Base-by-base conservation (phyloP, 2,888 invertebrate species). In the Eupithecia centaureata region DNA sequence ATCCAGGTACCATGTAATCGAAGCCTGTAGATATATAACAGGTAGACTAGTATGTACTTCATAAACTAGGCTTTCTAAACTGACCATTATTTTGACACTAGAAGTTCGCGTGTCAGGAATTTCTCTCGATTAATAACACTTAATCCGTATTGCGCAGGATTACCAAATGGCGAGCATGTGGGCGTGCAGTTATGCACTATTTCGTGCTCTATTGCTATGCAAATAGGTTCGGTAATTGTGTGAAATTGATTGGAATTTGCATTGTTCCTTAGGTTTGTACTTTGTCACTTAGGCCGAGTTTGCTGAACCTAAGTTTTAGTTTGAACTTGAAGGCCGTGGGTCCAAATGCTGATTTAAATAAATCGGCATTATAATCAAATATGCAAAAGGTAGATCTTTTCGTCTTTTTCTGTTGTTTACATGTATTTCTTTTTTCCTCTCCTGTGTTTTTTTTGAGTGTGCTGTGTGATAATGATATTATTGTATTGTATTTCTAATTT, bases 181-280 rank as follows among this genome's bases (percentile, higher is more conserved):
- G 69, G 69, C 60, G 67, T 54, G 61, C 64, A 28, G 70, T 70
- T 67, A 70, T 70, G 67, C 70, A 65, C 67, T 60, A 65, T 38
- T 67, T 70, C 54, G 33, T 63, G 35, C 27, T 57, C 54, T 33
- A 35, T 47, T 68, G 59, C 51, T 62, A 67, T 67, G 67, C 35
- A 65, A 65, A 70, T 68, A n/a, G 22, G 47, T 47, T 12, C 5
- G 0, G 52, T 65, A 12, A 38, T 63, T 33, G 56, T 56, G 27
- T 42, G 63, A 22, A 54, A 68, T 18, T 67, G 52, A 70, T 67
- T 54, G 51, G 32, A 52, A 61, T 61, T 61, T 56, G 57, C 38
- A 57, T 52, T 27, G 27, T 52, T 52, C 15, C 52, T 27, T 13
- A 52, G 4, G 25, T 27, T 27, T n/a, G n/a, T n/a, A n/a, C n/a